Evolutionary conservation across 2,797 vertebrate species (phyloP), one percentile per base, ranked within the genome.

Genomic region (Diglossa cyanea): DNA sequence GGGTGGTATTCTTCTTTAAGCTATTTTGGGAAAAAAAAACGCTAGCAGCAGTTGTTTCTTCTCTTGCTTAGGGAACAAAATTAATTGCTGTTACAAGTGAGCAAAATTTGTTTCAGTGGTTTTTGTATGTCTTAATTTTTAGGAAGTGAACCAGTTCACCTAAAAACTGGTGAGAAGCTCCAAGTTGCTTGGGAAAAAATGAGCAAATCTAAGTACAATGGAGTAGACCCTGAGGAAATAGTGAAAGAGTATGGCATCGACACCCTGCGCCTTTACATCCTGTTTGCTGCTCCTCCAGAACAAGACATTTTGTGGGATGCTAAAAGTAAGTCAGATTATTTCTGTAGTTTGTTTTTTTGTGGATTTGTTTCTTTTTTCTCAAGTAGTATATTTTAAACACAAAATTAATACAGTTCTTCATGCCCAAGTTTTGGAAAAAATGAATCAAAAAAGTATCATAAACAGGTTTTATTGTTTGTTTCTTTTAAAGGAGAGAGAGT

Each of bases 191-290:
- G 99, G 98, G 99, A 99, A 97, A 99, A 99, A 98, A 99, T 99
- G 99, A 99, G 99, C 96, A 99, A 99, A 95, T 99, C 99, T 5
- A 99, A 99, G 75, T 98, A 99, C 97, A 99, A 99, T 1, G 99
- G 99, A 8, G 97, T 99, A 94, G 99, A 99, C 77, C 99, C 99
- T 8, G 98, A 98, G 87, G 98, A 99, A 39, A 96, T 98, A 51
- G 97, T 99, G 82, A 96, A 98, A 68, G 98, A 98, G 91, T 99
- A 99, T 7, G 99, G 99, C 35, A 96, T 99, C 30, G 99, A 99
- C 97, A 99, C 99, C 0, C 94, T 98, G 13, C 98, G 99, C 30
- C 99, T 99, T 35, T 99, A 98, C 96, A 96, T 99, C 48, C 98
- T 99, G 11, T 99, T 99, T 11, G 98, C 99, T 0, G 99, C 98